phyloP scores from a whole-genome alignment of 2,888 invertebrate genomes.

The Drosophila ezoana region DNA sequence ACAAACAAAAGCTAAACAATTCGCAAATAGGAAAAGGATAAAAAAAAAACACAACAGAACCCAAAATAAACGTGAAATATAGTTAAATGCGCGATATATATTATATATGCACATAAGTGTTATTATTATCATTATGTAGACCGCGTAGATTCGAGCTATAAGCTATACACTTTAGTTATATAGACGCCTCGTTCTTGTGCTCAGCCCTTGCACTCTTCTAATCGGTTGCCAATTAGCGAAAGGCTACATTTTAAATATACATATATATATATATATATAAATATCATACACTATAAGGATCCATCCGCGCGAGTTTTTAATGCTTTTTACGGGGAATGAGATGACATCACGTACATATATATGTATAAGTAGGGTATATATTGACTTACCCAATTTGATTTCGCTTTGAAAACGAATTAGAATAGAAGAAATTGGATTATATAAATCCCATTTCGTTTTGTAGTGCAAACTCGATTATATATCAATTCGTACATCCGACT shows the following conservation, averaged over 20 bases:
- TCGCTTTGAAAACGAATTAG: no score
- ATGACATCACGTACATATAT: neutral
- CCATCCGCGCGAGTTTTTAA: neutral
- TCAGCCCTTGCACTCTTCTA: conserved; percentile 22
- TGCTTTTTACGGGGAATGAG: no score
- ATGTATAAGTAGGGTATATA: no score
- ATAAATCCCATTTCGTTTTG: no score
- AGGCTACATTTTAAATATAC: conserved; percentile 2
- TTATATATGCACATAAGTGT: neutral
- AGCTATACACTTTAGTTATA: neutral
- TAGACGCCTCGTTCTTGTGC: conserved; percentile 4
- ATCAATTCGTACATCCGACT: neutral
- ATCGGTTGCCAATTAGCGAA: conserved; percentile 9
- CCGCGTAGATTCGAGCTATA: neutral
- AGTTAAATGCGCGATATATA: conserved; percentile 33
- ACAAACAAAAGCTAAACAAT: no score
- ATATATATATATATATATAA: neutral
- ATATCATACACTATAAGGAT: neutral
- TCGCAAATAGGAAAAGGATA: conserved; percentile 55
- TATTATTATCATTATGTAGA: neutral
- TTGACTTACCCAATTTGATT: no score
- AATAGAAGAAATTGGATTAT: no score
- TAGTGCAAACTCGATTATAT: no score
- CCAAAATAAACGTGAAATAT: conserved; percentile 71
- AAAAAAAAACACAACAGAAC: conserved; percentile 13